These are phyloP conservation scores for Tetranychus piercei DNA, from an alignment of 2,888 invertebrate genomes.

Conservation along the genomic window DNA sequence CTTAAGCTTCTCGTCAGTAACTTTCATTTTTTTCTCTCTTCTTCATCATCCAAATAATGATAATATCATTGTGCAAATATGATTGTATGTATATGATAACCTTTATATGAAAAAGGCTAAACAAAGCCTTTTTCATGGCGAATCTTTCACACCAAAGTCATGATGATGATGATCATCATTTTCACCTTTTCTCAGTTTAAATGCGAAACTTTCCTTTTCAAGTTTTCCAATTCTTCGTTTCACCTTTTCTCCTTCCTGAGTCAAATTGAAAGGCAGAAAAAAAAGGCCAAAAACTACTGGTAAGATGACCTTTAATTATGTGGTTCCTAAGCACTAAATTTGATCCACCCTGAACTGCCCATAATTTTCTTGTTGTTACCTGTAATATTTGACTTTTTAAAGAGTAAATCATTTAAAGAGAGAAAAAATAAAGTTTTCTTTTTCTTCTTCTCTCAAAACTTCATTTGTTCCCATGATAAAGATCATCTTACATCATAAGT, in stretches of 20 bases:
- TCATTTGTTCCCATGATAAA: no score
- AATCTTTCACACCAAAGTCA: neutral
- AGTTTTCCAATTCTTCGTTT: no score
- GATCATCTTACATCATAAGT: neutral
- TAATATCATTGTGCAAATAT: neutral
- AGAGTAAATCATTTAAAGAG: no score
- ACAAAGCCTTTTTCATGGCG: neutral
- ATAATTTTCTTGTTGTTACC: neutral
- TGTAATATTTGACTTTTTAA: neutral
- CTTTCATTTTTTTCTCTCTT: neutral
- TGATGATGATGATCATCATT: neutral
- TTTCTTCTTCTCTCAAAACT: no score
- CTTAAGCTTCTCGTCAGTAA: neutral
- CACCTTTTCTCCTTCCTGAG: no score
- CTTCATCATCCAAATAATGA: neutral
- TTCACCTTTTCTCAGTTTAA: neutral
- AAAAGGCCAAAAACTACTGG: no score
- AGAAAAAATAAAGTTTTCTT: no score
- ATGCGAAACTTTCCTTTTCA: neutral
- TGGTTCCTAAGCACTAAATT: neutral
- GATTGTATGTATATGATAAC: neutral
- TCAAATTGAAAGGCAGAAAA: no score
- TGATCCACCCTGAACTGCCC: neutral
- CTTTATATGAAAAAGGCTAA: neutral
- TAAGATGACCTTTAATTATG: neutral